A percentile compares a stretch with the other conserved stretches of the same genome.
phyloP scores from a whole-genome alignment of 1,140 invertebrate genomes.

The Atta cephalotes region DNA sequence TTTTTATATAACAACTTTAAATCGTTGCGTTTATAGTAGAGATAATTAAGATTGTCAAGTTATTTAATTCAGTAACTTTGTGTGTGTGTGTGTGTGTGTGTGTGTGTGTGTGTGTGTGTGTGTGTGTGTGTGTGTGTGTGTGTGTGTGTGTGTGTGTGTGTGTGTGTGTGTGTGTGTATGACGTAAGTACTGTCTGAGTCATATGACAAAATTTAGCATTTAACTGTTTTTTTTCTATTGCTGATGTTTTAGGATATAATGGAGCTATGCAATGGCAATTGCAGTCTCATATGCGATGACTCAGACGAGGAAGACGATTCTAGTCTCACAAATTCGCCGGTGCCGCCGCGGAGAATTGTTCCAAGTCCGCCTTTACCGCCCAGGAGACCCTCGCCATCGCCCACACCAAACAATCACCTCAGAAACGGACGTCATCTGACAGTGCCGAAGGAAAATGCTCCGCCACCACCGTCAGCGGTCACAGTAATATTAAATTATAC shows the following conservation, averaged over 20 bases:
- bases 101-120: too few relatives aligned
- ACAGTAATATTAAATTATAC: constrained; percentile 79
- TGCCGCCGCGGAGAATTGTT: constrained; percentile 82
- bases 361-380: constrained; percentile 89
- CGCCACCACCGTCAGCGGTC: constrained; percentile 81
- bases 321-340: constrained; percentile 87
- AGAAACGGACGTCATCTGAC: constrained; percentile 83
- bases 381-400: constrained; percentile 88
- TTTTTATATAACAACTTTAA: neutral
- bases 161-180: neutral
- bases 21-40: constrained; percentile 15
- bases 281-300: constrained; percentile 82
- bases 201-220: neutral
- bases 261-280: constrained; percentile 84
- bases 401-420: constrained; percentile 79
- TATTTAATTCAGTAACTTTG: constrained; percentile 11
- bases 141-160: too few relatives aligned
- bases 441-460: constrained; percentile 87
- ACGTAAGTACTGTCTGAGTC: constrained; percentile 5
- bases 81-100: too few relatives aligned
- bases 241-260: constrained; percentile 84
- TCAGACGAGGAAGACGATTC: constrained; percentile 83
- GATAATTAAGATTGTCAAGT: constrained; percentile 15
- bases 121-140: too few relatives aligned
- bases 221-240: neutral